Conservation (phyloP, 2,113 vertebrate genomes). For the Laticauda colubrina region DNA sequence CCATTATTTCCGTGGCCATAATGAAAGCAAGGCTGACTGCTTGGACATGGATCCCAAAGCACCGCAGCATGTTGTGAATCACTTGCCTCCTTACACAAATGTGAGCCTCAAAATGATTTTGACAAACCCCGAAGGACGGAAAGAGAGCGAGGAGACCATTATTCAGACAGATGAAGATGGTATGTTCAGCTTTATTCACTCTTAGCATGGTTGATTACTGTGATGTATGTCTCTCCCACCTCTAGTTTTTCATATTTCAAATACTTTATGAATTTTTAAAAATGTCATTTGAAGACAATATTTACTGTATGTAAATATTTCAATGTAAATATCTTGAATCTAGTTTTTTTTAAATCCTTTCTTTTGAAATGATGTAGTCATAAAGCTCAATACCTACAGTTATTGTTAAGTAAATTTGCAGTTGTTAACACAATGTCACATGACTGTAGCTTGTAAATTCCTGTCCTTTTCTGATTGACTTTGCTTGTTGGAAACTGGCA, state of each 20-base stretch:
- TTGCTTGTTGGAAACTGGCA: neutral
- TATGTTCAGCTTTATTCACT: conserved; percentile 57
- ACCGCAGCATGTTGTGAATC: conserved; percentile 88
- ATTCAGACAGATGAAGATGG: conserved; percentile 98
- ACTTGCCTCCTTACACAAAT: conserved; percentile 93
- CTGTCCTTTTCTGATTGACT: neutral
- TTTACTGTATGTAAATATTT: neutral
- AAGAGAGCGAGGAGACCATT: conserved; percentile 95
- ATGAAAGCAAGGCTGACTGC: conserved; percentile 89
- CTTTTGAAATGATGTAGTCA: neutral
- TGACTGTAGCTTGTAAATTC: neutral
- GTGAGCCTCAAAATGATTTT: conserved; percentile 98
- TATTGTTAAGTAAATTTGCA: neutral
- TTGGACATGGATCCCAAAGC: conserved; percentile 99
- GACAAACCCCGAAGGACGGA: conserved; percentile 95
- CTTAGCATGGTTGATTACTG: neutral
- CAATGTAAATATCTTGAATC: neutral
- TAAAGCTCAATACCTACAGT: neutral
- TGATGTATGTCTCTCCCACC: neutral
- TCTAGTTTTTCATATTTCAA: neutral
- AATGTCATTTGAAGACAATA: conserved; percentile 6
- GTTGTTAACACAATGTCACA: neutral
- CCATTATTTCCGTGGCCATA: conserved; percentile 87
- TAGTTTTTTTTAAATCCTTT: neutral
- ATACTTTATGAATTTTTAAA: neutral